These are phyloP conservation scores for Macropis europaea DNA, from an alignment of 2,888 invertebrate genomes.

Conservation along the genomic window DNA sequence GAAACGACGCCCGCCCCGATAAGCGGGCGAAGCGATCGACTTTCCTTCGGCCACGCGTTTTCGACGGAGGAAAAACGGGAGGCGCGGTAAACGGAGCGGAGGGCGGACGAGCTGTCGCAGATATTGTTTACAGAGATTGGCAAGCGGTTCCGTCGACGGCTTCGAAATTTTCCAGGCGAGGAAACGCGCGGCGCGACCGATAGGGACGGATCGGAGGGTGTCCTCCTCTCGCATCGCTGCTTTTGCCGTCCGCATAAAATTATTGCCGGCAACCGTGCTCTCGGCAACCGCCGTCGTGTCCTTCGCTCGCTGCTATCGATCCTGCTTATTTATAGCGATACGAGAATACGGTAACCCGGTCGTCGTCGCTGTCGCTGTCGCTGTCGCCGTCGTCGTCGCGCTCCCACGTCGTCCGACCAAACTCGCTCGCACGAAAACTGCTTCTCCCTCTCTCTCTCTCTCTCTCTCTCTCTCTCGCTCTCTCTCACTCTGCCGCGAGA, in stretches of 20 bases:
- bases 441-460: background rate
- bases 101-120: background rate
- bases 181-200: background rate
- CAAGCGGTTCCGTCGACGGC: background rate
- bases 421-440: background rate
- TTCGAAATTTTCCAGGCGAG: constrained; percentile 36
- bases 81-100: background rate
- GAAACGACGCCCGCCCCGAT: background rate
- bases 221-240: constrained; percentile 24
- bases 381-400: no score
- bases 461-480: background rate
- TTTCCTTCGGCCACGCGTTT: background rate
- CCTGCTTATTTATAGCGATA: constrained; percentile 35
- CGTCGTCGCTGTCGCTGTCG: no score
- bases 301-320: constrained; percentile 32
- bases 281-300: constrained; percentile 1
- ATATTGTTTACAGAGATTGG: background rate
- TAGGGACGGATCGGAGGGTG: background rate
- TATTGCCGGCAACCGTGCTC: constrained; percentile 40
- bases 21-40: background rate
- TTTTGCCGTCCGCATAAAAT: constrained; percentile 48
- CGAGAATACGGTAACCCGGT: constrained; percentile 30
- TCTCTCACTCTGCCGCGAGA: no score
- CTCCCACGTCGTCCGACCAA: constrained; percentile 5
- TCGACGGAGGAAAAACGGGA: background rate